Base-by-base conservation (phyloP, 2,797 vertebrate genomes). In the Glossophaga mutica region DNA sequence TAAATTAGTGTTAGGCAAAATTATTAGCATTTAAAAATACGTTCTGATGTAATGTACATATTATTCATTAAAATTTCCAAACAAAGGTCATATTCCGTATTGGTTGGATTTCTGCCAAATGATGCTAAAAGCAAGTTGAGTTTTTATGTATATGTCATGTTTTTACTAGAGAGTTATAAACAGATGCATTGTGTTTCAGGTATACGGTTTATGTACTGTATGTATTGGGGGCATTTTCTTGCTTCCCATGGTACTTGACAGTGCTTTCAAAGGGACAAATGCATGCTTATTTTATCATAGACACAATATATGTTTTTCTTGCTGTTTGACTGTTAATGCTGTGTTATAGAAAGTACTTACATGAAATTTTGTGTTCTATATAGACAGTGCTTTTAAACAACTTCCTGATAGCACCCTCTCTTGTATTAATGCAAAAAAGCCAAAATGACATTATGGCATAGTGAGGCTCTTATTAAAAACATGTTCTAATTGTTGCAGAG, bases 391-490 rank as follows among this genome's bases (percentile, higher is more conserved):
- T 93, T 97, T 98, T 94, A 77, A 92, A 95, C 73, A 90, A 74
- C 52, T 89, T 92, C 55, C 83, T 88, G 48, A 50, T 94, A 84
- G 50, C 48, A 55, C 37, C 55, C 96, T 90, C 91, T 94, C 76
- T 90, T 74, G 44, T 96, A 55, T 96, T 94, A 93, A 67, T 91
- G 87, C n/a, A 91, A 1, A 91, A 96, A 97, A 97, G 77, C 73
- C 67, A 97, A 82, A 87, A 78, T 90, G 83, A 95, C 90, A 96
- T 34, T 19, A 76, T 97, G 87, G 83, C 93, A 93, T 71, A 79
- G 84, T 95, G 42, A 96, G 96, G 50, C 65, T 94, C 39, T 94
- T 96, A 96, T 93, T 97, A 97, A 95, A 97, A 97, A 93, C 82
- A 37, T 93, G 87, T 96, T 91, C 50, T 96, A 95, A 94, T 96